These are phyloP conservation scores for Propithecus coquereli DNA, from an alignment of 2,113 vertebrate genomes.

Conservation along the genomic window DNA sequence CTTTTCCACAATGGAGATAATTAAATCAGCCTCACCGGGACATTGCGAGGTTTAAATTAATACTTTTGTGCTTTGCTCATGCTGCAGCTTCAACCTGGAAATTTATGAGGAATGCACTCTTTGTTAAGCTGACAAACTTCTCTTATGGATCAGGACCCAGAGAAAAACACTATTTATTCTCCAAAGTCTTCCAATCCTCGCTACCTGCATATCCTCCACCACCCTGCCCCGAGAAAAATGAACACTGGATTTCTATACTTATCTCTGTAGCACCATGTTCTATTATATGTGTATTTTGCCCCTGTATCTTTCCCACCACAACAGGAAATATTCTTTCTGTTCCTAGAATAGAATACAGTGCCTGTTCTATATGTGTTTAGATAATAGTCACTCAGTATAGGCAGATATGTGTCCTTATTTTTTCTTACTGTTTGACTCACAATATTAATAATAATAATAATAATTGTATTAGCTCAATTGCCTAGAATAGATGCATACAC, in stretches of 20 bases:
- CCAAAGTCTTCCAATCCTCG: neutral
- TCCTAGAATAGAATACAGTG: neutral
- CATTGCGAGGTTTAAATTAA: neutral
- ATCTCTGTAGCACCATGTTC: neutral
- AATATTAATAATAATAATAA: neutral
- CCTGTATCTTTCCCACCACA: neutral
- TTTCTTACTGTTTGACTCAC: neutral
- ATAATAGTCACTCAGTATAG: neutral
- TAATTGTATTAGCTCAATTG: neutral
- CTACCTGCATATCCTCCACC: neutral
- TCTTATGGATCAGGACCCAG: neutral
- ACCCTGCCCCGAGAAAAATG: neutral
- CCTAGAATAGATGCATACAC: neutral
- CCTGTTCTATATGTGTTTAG: neutral
- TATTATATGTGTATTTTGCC: neutral
- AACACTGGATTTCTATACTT: neutral
- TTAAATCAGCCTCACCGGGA: constrained; percentile 35
- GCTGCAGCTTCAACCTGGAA: neutral
- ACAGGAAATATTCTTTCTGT: neutral
- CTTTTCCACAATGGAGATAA: neutral
- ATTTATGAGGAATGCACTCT: neutral
- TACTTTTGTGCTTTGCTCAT: constrained; percentile 19
- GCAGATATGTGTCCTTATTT: neutral
- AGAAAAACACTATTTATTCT: neutral
- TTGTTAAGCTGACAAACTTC: constrained; percentile 7